A percentile compares a stretch with the other conserved stretches of the same genome.
phyloP scores from a whole-genome alignment of 37 sponge, comb jelly and placozoan species.

The Aplysina aerophoba region DNA sequence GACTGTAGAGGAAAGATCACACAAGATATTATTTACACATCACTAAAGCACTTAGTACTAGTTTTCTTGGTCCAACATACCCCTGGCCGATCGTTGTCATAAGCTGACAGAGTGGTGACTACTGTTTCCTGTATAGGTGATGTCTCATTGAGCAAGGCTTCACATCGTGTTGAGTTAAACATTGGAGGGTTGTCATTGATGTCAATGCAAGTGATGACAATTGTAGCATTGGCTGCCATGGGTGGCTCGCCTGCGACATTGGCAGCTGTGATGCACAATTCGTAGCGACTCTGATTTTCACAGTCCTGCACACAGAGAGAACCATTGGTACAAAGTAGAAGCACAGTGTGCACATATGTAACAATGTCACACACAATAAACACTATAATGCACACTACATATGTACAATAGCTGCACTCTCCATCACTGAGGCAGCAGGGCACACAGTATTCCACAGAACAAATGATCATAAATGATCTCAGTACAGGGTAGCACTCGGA shows the following conservation, averaged over 20 bases:
- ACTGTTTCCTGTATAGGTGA: background rate
- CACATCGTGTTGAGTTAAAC: background rate
- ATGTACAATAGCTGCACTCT: too few relatives aligned
- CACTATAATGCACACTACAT: too few relatives aligned
- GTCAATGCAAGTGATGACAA: background rate
- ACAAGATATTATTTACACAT: too few relatives aligned
- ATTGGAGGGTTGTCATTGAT: conserved; percentile 4
- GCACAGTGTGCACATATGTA: too few relatives aligned
- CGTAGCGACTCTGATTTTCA: background rate
- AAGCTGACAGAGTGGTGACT: conserved; percentile 1
- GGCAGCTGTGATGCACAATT: conserved; percentile 5
- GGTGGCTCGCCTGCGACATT: background rate
- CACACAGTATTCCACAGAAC: too few relatives aligned
- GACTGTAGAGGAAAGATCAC: background rate
- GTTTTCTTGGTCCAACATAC: too few relatives aligned
- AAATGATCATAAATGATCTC: too few relatives aligned
- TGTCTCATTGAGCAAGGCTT: background rate
- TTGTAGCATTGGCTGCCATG: background rate
- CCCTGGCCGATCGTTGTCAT: conserved; percentile 3
- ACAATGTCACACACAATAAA: too few relatives aligned
- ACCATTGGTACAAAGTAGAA: background rate
- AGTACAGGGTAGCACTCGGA: too few relatives aligned
- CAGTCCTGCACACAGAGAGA: background rate
- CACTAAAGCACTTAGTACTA: too few relatives aligned
- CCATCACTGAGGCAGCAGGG: too few relatives aligned